Evolutionary conservation across 2,113 vertebrate genomes (phyloP).

Genomic region (Symphodus melops): DNA sequence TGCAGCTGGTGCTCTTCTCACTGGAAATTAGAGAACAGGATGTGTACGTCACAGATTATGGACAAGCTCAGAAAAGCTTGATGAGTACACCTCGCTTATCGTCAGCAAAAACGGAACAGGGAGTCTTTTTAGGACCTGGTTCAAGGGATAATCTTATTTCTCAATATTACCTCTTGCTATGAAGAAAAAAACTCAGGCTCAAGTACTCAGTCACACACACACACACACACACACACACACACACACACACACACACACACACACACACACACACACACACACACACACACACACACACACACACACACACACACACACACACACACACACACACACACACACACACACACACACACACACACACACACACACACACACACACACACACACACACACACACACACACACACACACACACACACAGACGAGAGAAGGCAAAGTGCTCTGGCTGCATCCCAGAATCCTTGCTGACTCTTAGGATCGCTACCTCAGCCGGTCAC

Average conservation of each 20-base stretch:
- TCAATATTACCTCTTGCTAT: neutral
- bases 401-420: neutral
- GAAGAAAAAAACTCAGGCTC: slow-evolving; percentile 14
- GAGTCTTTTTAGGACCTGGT: neutral
- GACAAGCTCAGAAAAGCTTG: neutral
- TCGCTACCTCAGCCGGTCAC: slow-evolving; percentile 41
- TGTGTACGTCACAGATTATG: slow-evolving; percentile 4
- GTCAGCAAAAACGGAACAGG: neutral
- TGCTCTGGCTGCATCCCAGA: slow-evolving; percentile 54
- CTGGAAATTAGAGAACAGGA: slow-evolving; percentile 28
- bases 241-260: too few relatives aligned
- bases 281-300: neutral
- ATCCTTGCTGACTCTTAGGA: slow-evolving; percentile 60
- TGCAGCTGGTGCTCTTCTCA: neutral
- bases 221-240: slow-evolving; percentile 12
- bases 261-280: neutral
- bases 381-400: slow-evolving; percentile 10
- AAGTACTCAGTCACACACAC: neutral
- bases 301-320: neutral
- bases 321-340: slow-evolving; percentile 12
- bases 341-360: neutral
- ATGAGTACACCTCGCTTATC: slow-evolving; percentile 3
- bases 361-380: neutral
- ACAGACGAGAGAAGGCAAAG: slow-evolving; percentile 3
- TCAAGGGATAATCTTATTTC: slow-evolving; percentile 12